Base-by-base conservation (phyloP, 2,888 invertebrate species). In the Acrobasis consociella region DNA sequence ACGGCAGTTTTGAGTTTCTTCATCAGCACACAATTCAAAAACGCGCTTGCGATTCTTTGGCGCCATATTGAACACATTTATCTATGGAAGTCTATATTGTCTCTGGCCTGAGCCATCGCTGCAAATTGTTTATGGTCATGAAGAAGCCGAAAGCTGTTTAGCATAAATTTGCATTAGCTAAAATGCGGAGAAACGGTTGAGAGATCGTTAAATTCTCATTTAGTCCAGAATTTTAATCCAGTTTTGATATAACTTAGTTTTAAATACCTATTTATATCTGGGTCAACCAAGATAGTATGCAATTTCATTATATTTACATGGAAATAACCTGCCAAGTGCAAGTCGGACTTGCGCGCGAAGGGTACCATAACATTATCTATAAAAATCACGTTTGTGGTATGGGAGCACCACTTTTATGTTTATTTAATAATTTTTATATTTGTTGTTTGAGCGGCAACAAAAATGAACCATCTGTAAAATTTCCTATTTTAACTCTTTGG, bases 1-100 rank as follows among this genome's bases (percentile, higher is more conserved):
- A 91, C 89, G 38, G 89, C 88, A n/a, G 77, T 74, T 69, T 91
- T 92, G 83, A 92, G 81, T 80, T 80, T 88, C 89, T 87, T 89
- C 91, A 92, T 91, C 67, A 86, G 86, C 73, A 79, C 74, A 78
- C 90, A 89, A 67, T 89, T 83, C 51, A 82, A 65, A 16, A 89
- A 67, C 46, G 80, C 85, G 63, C 68, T 79, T 64, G 80, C 73
- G 63, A 88, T 72, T 66, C 80, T 76, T 49, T 75, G 77, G 5
- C 86, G 83, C 89, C 90, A 90, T 91, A 79, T 74, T 81, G 85
- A 78, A 72, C 86, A 88, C 88, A 87, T 90, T 71, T 85, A 87
- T 62, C 49, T 68, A 66, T 64, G 68, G 64, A 58, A 51, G 64
- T 58, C 61, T 68, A 56, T 62, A 55, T 65, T 49, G 61, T 64